These are phyloP conservation scores for Lophotriccus pileatus DNA, from an alignment of 2,797 vertebrate species.

Conservation along the genomic window DNA sequence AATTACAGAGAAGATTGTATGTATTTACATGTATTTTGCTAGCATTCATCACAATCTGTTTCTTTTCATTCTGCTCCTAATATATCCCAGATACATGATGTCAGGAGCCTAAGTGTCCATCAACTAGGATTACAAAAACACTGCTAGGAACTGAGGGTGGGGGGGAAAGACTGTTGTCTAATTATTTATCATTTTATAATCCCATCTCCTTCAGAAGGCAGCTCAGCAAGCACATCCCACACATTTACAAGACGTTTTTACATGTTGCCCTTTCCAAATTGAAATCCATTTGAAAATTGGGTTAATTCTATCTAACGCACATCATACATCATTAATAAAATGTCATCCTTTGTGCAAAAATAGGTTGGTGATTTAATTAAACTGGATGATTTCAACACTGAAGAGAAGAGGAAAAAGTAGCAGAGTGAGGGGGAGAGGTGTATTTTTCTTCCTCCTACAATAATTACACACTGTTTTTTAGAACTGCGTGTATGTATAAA, in stretches of 20 bases:
- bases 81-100: neutral
- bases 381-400: neutral
- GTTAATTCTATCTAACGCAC: constrained; percentile 49
- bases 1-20: neutral
- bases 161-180: neutral
- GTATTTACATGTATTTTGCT: neutral
- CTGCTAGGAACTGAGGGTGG: neutral
- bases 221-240: constrained; percentile 13
- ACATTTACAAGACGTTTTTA: constrained; percentile 38
- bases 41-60: neutral
- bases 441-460: constrained; percentile 47
- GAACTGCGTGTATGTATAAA: neutral
- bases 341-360: constrained; percentile 56
- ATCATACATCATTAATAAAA: constrained; percentile 58
- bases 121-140: neutral
- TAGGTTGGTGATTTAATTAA: constrained; percentile 51
- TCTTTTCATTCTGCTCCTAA: neutral
- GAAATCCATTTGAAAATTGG: constrained; percentile 45
- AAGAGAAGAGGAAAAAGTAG: constrained; percentile 2
- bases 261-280: constrained; percentile 34
- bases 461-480: constrained; percentile 25
- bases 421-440: constrained; percentile 21
- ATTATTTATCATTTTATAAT: constrained; percentile 21
- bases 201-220: neutral
- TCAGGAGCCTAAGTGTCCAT: neutral